Conservation (phyloP, 2,113 vertebrate species). For the Pelodiscus sinensis region DNA sequence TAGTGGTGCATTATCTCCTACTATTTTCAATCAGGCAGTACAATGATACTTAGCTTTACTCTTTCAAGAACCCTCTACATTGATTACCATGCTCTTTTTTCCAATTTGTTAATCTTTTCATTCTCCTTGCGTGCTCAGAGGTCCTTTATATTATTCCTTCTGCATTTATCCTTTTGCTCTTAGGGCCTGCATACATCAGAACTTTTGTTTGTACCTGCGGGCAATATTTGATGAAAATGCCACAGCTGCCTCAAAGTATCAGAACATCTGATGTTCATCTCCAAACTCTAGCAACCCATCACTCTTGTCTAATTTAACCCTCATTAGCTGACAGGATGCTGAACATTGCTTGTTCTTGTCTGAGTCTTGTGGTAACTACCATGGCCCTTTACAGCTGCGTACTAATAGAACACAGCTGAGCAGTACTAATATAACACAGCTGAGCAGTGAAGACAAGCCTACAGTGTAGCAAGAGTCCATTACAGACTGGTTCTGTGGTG, state of each 20-base stretch:
- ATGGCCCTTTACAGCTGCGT: neutral
- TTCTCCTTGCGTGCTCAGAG: neutral
- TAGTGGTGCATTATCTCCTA: neutral
- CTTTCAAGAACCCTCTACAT: conserved; percentile 3
- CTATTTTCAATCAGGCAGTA: conserved; percentile 34
- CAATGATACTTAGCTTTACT: neutral
- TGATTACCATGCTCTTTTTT: neutral
- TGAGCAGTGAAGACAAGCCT: neutral
- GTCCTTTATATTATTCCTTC: neutral
- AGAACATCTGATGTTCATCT: neutral
- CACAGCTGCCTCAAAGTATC: neutral
- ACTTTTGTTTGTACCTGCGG: neutral
- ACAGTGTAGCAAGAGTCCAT: neutral
- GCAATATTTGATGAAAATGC: neutral
- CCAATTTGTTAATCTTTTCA: neutral
- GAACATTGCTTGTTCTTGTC: neutral
- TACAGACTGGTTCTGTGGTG: neutral
- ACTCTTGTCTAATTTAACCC: neutral
- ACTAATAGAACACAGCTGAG: neutral
- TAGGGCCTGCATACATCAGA: neutral
- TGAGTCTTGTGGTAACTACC: neutral
- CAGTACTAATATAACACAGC: neutral
- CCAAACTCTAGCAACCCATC: neutral
- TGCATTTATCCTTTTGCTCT: neutral
- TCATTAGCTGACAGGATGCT: neutral